Evolutionary conservation across 2,797 vertebrate species (phyloP).

Genomic region (Triplophysa yarkandensis): DNA sequence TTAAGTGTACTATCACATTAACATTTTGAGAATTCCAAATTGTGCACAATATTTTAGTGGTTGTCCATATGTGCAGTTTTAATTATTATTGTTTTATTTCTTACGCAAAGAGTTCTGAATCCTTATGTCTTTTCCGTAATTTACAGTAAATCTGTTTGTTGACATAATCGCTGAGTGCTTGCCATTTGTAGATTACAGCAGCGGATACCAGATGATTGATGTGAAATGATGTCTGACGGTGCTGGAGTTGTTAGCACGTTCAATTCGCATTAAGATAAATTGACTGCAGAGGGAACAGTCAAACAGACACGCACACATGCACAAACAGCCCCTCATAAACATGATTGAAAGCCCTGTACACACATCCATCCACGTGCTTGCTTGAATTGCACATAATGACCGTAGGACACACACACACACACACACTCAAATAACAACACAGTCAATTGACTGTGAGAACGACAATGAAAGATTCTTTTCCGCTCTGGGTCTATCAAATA

Average conservation of each 20-base stretch:
- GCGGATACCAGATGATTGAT: conserved; percentile 48
- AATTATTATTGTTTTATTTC: background rate
- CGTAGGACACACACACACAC: conserved; percentile 25
- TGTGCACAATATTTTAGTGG: too few species aligned
- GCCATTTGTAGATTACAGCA: conserved; percentile 31
- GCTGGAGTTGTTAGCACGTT: conserved; percentile 48
- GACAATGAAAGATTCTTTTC: conserved; percentile 42
- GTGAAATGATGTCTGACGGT: conserved; percentile 44
- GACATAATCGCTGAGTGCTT: conserved; percentile 23
- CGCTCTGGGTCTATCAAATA: conserved; percentile 36
- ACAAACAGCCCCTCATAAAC: conserved; percentile 49
- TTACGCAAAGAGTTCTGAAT: background rate
- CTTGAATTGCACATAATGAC: conserved; percentile 61
- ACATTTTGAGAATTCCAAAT: too few species aligned
- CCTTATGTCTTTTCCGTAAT: background rate
- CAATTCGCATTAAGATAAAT: conserved; percentile 60
- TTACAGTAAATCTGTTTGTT: conserved; percentile 35
- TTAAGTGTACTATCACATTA: too few species aligned
- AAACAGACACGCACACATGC: conserved; percentile 36
- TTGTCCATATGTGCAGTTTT: too few species aligned
- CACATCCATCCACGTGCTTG: conserved; percentile 49
- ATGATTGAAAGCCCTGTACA: conserved; percentile 60
- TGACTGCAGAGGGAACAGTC: conserved; percentile 44
- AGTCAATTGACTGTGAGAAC: conserved; percentile 55
- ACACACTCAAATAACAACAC: conserved; percentile 44